Evolutionary conservation across 2,888 invertebrate species (phyloP).

Genomic region (Sceliomorpha sp.): DNA sequence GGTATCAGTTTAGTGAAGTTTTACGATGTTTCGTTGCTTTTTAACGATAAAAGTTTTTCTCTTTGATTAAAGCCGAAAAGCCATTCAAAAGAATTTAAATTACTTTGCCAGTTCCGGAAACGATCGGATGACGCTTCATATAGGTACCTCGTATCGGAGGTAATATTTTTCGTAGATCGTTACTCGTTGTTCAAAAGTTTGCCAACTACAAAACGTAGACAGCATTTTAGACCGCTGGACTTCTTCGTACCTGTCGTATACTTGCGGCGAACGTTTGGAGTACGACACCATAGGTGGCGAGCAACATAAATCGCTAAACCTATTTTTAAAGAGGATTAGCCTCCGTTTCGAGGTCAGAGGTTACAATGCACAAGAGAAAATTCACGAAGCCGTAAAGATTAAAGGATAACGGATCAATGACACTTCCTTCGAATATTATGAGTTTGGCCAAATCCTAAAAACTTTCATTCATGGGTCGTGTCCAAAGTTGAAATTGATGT

Average conservation of each 20-base stretch:
- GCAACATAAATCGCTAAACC: slow-evolving; percentile 36
- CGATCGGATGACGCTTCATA: slow-evolving; percentile 9
- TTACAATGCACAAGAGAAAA: slow-evolving; percentile 26
- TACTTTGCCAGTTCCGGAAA: not conserved
- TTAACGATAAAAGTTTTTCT: no score
- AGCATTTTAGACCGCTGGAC: slow-evolving; percentile 21
- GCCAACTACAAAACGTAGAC: slow-evolving; percentile 11
- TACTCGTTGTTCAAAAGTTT: slow-evolving; percentile 15
- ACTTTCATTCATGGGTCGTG: not conserved
- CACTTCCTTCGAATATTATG: slow-evolving; percentile 19
- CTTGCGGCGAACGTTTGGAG: slow-evolving; percentile 20
- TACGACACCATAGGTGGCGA: slow-evolving; percentile 26
- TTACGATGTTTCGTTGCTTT: no score
- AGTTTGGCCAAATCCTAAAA: slow-evolving; percentile 14
- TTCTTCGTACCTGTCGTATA: slow-evolving; percentile 42
- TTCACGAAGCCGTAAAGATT: slow-evolving; percentile 41
- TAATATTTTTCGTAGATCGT: slow-evolving; percentile 24
- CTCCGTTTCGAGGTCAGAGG: slow-evolving; percentile 25
- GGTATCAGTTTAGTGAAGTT: no score
- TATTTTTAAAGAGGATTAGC: slow-evolving; percentile 41
- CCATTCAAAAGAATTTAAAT: not conserved
- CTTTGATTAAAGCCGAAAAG: no score
- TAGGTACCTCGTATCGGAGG: slow-evolving; percentile 21
- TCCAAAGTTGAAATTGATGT: not conserved
- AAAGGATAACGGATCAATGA: slow-evolving; percentile 38